Evolutionary conservation across 2,797 vertebrate species (phyloP).

Genomic region (Cossypha polioptera): DNA sequence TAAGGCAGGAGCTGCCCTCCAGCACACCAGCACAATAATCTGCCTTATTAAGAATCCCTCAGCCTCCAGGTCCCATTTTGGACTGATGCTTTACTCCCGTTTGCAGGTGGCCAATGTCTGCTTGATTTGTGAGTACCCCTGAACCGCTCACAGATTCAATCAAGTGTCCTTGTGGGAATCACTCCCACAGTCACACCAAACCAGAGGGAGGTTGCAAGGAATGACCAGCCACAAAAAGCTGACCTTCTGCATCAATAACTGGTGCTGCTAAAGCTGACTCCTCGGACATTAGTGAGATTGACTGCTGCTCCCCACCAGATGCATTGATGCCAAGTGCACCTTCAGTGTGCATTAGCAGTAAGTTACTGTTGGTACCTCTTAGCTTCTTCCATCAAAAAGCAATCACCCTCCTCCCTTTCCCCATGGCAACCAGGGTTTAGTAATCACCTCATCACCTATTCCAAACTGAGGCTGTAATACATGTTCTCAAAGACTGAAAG

Average conservation of each 20-base stretch:
- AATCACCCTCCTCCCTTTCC: constrained; percentile 49
- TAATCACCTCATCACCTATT: constrained; percentile 54
- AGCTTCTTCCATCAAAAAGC: constrained; percentile 49
- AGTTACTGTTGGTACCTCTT: constrained; percentile 25
- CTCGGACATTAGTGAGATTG: not conserved
- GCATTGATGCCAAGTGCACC: not conserved
- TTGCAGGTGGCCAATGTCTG: not conserved
- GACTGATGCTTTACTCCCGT: rapidly evolving
- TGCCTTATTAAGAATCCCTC: not conserved
- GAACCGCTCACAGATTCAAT: not conserved
- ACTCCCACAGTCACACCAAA: not conserved
- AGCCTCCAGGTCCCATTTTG: not conserved
- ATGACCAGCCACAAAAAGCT: not conserved
- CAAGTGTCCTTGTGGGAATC: rapidly evolving
- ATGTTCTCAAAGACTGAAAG: not conserved
- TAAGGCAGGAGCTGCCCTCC: not conserved
- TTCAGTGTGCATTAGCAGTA: not conserved
- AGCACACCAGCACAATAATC: not conserved
- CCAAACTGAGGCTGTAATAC: constrained; percentile 19
- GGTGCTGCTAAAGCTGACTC: not conserved
- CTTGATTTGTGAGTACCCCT: not conserved
- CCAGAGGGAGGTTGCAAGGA: not conserved
- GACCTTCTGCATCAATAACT: constrained; percentile 29
- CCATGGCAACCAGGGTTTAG: constrained; percentile 54
- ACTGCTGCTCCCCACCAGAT: not conserved